phyloP scores from a whole-genome alignment of 2,797 vertebrate species.

The Anniella stebbinsi region DNA sequence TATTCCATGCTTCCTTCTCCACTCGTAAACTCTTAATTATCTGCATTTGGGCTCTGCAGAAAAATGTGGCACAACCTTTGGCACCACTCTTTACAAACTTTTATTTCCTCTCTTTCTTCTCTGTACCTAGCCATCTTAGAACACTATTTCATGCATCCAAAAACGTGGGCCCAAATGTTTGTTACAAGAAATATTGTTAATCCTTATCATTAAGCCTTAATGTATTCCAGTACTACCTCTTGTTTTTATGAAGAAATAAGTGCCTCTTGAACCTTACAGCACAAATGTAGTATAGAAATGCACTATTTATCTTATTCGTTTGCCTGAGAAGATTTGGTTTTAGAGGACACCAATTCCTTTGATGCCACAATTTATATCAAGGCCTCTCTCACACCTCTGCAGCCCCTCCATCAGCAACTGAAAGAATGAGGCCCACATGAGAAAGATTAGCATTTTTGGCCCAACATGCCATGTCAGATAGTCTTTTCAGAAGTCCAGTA shows the following conservation, averaged over 20 bases:
- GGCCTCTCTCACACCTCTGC: neutral
- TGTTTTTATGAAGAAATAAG: neutral
- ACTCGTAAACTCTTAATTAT: too few species aligned
- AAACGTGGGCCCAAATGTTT: neutral
- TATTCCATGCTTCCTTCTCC: too few species aligned
- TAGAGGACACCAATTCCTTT: neutral
- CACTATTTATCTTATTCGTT: neutral
- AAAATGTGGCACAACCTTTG: neutral
- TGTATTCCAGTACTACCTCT: neutral
- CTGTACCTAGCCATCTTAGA: neutral
- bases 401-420: neutral
- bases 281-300: neutral
- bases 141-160: neutral
- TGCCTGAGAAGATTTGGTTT: neutral
- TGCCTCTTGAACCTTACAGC: neutral
- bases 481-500: rapidly evolving
- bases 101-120: neutral
- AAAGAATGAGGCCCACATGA: neutral
- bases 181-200: neutral
- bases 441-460: rapidly evolving
- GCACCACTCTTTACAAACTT: neutral
- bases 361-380: too few species aligned
- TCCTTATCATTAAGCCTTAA: neutral
- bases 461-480: too few species aligned
- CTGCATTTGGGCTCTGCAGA: neutral